A percentile compares a stretch with the other conserved stretches of the same genome.
phyloP scores from a whole-genome alignment of 2,797 vertebrate genomes.

The Coranthus polyacanthus region DNA sequence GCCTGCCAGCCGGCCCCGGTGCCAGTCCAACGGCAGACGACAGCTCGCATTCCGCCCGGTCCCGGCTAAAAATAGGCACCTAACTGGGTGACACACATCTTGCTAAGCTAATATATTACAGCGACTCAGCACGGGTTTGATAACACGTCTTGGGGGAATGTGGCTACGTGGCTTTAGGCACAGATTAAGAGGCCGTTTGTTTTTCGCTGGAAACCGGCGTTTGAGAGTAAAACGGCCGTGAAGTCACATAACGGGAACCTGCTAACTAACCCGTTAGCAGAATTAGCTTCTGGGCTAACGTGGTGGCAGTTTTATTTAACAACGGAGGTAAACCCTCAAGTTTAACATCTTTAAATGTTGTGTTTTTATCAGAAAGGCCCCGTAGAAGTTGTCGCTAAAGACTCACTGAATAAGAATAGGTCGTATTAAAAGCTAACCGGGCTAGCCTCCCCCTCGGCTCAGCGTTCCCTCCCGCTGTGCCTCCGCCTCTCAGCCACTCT shows the following conservation, averaged over 20 bases:
- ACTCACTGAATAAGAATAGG: background rate
- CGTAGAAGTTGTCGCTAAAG: background rate
- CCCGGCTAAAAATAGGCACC: conserved; percentile 83
- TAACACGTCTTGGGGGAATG: conserved; percentile 38
- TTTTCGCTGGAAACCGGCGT: background rate
- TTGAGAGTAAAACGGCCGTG: background rate
- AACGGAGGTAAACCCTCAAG: conserved; percentile 12
- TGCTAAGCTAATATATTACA: conserved; percentile 73
- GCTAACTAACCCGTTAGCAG: conserved; percentile 64
- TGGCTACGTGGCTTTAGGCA: background rate
- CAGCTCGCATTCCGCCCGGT: conserved; percentile 73
- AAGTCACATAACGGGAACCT: conserved; percentile 28
- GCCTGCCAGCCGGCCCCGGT: conserved; percentile 37
- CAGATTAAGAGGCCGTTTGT: background rate
- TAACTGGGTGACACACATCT: conserved; percentile 81
- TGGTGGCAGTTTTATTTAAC: conserved; percentile 30
- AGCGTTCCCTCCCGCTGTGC: conserved; percentile 35
- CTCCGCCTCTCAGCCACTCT: conserved; percentile 68
- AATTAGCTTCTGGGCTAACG: conserved; percentile 71
- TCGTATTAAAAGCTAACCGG: background rate
- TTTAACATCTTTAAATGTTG: background rate
- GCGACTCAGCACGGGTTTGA: conserved; percentile 66
- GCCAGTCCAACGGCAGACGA: conserved; percentile 51
- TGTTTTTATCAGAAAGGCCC: background rate
- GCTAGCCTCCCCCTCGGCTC: conserved; percentile 20